Evolutionary conservation across 2,113 vertebrate species (phyloP).

Genomic region (Neotoma lepida): DNA sequence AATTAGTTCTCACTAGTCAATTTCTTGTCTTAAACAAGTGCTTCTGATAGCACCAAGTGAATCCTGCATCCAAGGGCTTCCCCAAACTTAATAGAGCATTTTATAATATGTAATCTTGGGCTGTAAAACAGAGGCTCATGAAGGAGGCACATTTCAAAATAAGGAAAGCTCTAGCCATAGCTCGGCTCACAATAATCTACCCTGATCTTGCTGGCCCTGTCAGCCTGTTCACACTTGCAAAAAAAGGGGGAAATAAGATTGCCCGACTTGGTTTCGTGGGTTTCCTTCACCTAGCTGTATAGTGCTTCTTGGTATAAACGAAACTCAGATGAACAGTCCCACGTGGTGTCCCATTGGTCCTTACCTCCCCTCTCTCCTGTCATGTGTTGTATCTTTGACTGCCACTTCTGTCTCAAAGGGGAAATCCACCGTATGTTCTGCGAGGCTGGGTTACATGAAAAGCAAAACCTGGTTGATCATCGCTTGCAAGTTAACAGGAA

Average conservation of each 20-base stretch:
- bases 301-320: conserved; percentile 19
- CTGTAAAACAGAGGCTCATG: conserved; percentile 45
- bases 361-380: neutral
- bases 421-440: conserved; percentile 91
- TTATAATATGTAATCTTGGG: conserved; percentile 44
- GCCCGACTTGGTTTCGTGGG: neutral
- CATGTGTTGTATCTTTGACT: conserved; percentile 59
- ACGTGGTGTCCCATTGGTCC: neutral
- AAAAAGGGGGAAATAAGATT: neutral
- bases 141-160: conserved; percentile 35
- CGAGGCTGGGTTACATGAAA: conserved; percentile 91
- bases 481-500: conserved; percentile 95
- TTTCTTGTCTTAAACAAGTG: conserved; percentile 60
- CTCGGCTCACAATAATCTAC: neutral
- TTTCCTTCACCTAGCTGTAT: conserved; percentile 35
- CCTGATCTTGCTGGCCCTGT: neutral
- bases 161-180: neutral
- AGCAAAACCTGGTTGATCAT: conserved; percentile 94
- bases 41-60: conserved; percentile 41
- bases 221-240: neutral
- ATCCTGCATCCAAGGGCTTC: conserved; percentile 10
- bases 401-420: conserved; percentile 84
- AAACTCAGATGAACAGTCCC: conserved; percentile 32
- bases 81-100: conserved; percentile 29
- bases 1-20: neutral